These are phyloP conservation scores for Platycheirus albimanus DNA, from an alignment of 2,888 invertebrate genomes.

Conservation along the genomic window DNA sequence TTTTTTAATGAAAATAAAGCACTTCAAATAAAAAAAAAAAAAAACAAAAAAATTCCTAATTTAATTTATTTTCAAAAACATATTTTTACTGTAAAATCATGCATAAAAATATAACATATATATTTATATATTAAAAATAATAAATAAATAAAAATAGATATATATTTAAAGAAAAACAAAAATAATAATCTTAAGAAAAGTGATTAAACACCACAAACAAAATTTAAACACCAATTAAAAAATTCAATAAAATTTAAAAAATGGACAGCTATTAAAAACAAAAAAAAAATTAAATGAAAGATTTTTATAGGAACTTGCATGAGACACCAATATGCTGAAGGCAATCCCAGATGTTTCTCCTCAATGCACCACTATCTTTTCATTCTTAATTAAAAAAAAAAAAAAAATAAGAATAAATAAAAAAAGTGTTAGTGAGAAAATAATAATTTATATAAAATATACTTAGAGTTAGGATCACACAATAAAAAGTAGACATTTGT, in stretches of 20 bases:
- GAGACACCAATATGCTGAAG: constrained; percentile 41
- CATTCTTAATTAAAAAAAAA: constrained; percentile 23
- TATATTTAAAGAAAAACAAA: constrained; percentile 53
- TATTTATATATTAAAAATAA: constrained; percentile 67
- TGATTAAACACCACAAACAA: constrained; percentile 66
- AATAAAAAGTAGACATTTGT: constrained; percentile 58
- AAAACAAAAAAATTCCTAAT: constrained; percentile 66
- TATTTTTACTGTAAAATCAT: constrained; percentile 52
- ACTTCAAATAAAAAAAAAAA: constrained; percentile 55
- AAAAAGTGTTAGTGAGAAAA: constrained; percentile 67
- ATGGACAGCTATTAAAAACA: constrained; percentile 51
- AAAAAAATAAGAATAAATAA: constrained; percentile 41
- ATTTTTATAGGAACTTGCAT: constrained; percentile 48
- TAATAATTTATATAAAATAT: constrained; percentile 44
- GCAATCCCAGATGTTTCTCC: constrained; percentile 62
- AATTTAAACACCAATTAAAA: constrained; percentile 67
- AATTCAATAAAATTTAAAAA: constrained; percentile 58
- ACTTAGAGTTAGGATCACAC: constrained; percentile 49
- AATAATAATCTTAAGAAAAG: constrained; percentile 64
- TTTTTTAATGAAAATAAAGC: too few relatives aligned
- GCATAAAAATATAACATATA: constrained; percentile 60
- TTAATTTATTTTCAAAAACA: constrained; percentile 47
- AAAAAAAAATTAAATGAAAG: constrained; percentile 15
- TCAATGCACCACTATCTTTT: constrained; percentile 55
- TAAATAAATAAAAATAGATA: constrained; percentile 52